Conservation (phyloP, 2,888 invertebrate species). For the Caradrina clavipalpis region DNA sequence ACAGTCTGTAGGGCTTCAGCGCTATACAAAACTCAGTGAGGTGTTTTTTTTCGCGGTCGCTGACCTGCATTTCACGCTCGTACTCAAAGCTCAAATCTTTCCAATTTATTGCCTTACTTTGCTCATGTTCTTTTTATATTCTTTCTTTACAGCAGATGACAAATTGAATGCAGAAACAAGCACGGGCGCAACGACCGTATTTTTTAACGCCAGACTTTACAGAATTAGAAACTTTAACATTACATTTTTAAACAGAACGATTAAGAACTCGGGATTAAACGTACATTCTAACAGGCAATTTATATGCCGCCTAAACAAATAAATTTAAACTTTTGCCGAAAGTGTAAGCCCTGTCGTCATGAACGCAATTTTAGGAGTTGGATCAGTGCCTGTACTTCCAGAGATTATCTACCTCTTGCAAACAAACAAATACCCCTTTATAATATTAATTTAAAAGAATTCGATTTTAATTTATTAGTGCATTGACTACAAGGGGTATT, state of each 20-base stretch:
- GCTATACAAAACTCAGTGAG: constrained; percentile 69
- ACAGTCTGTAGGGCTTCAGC: constrained; percentile 74
- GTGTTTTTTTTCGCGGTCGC: constrained; percentile 75
- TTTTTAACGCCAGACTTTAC: constrained; percentile 64
- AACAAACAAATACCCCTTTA: too few species aligned
- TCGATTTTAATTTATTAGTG: too few species aligned
- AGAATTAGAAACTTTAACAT: constrained; percentile 73
- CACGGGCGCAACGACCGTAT: constrained; percentile 75
- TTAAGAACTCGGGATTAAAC: constrained; percentile 70
- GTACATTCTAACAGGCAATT: constrained; percentile 75
- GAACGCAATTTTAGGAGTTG: background rate
- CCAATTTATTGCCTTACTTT: constrained; percentile 73
- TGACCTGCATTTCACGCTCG: constrained; percentile 79
- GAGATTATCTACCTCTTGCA: too few species aligned
- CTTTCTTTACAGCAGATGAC: constrained; percentile 60
- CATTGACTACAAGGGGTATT: too few species aligned
- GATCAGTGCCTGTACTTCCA: background rate
- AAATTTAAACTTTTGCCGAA: constrained; percentile 67
- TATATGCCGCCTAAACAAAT: constrained; percentile 71
- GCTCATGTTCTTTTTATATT: constrained; percentile 65
- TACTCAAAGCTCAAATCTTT: constrained; percentile 66
- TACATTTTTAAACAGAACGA: constrained; percentile 72
- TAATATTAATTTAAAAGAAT: too few species aligned
- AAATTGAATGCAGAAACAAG: constrained; percentile 75
- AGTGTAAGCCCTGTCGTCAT: constrained; percentile 61